phyloP scores from a whole-genome alignment of 2,888 invertebrate species.

The Bunonema sp. region DNA sequence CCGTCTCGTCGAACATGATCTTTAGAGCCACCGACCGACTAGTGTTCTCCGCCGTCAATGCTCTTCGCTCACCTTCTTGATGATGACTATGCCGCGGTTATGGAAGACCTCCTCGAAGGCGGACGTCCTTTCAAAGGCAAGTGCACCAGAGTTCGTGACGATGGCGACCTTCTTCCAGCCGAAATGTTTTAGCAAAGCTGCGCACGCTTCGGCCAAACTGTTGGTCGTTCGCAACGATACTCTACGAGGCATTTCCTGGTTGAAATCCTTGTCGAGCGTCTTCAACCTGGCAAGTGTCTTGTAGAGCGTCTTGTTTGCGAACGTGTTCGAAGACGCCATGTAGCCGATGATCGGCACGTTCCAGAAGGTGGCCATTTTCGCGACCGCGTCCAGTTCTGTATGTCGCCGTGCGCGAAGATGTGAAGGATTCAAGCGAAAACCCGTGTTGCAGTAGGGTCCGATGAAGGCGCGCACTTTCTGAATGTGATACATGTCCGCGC shows the following conservation, averaged over 20 bases:
- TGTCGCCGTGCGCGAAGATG: not conserved
- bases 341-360: conserved; percentile 4
- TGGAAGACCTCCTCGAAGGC: conserved; percentile 13
- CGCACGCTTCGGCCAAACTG: conserved; percentile 12
- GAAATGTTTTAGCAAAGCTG: conserved; percentile 13
- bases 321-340: conserved; percentile 1
- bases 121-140: conserved; percentile 13
- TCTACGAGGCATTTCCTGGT: too few relatives aligned
- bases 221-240: conserved; percentile 10
- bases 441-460: conserved; percentile 22
- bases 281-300: conserved; percentile 1
- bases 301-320: conserved; percentile 1
- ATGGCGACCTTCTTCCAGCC: conserved; percentile 15
- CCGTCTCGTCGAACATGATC: conserved; percentile 15
- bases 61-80: conserved; percentile 5
- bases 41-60: not conserved
- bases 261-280: too few relatives aligned
- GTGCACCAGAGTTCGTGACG: conserved; percentile 16
- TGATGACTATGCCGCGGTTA: conserved; percentile 7
- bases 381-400: conserved; percentile 2
- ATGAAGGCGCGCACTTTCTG: conserved; percentile 22
- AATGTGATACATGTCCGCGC: conserved; percentile 22
- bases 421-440: not conserved
- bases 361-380: conserved; percentile 4
- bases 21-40: not conserved